Evolutionary conservation across 2,797 vertebrate genomes (phyloP), one percentile per base, ranked within the genome.

Genomic region (Tarsius wallacei): DNA sequence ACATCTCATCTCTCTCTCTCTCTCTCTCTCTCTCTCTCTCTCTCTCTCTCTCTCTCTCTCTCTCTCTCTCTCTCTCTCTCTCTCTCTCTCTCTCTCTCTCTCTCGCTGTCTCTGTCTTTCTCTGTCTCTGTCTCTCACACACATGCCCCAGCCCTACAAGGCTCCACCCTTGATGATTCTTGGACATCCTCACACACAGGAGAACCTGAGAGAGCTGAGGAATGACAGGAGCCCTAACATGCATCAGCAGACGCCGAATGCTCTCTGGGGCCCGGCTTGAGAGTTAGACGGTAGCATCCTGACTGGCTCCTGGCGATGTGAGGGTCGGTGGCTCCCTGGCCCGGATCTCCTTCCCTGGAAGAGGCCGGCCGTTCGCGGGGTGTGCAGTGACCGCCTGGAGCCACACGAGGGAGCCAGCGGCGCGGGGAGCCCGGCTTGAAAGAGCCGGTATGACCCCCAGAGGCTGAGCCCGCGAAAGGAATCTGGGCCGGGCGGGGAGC

Each of bases 401-500:
- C 97, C 98, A 97, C 97, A 63, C 96, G 98, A 97, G 97, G 97
- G 98, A 95, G 96, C 92, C 33, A 14, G 84, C 31, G 73, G 47
- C 28, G 59, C 63, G 6, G 74, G 28, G 61, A 96, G 84, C 55
- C 2, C 22, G 0, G 57, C 36, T 0, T 42, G 42, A 42, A 42
- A 42, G 42, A 42, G 22, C 5, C 0, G 24, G 21, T 61, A 15
- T 1, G 83, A 12, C 19, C 51, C 55, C 14, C 74, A 1, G 42
- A 22, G 51, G 68, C 66, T 7, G 90, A 84, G 71, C 24, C 71
- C 68, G 17, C 26, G 17, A 28, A 42, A 33, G n/a, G 22, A 80
- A 31, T 47, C 49, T 13, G 55, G 19, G 42, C 5, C 11, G 55
- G 22, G 42, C 5, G 0, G 24, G 53, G 61, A 22, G 3, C 53